These are phyloP conservation scores for Eurystomus gularis DNA, from an alignment of 2,113 vertebrate genomes.

Conservation along the genomic window DNA sequence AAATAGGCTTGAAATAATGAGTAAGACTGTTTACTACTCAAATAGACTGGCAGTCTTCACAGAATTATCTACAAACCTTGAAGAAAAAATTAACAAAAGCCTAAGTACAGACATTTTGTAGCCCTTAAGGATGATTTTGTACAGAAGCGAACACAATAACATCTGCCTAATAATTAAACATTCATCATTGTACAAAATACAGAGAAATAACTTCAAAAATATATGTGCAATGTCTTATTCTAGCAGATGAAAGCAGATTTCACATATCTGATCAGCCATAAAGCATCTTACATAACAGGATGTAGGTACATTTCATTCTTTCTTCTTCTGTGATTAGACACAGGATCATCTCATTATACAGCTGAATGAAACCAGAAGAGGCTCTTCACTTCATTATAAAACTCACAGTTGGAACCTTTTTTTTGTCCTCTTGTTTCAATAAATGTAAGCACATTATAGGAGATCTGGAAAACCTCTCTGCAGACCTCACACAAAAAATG, in stretches of 20 bases:
- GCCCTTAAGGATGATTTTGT: not conserved
- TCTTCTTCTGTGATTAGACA: slow-evolving; percentile 46
- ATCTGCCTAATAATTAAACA: slow-evolving; percentile 17
- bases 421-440: slow-evolving; percentile 2
- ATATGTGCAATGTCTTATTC: not conserved
- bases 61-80: not conserved
- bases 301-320: slow-evolving; percentile 47
- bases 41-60: not conserved
- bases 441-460: not conserved
- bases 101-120: not conserved
- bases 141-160: not conserved
- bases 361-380: slow-evolving; percentile 67
- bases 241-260: slow-evolving; percentile 34
- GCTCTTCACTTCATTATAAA: slow-evolving; percentile 18
- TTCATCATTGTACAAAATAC: not conserved
- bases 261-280: slow-evolving; percentile 40
- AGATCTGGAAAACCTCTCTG: not conserved
- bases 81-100: not conserved
- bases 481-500: not conserved
- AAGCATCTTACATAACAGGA: slow-evolving; percentile 52
- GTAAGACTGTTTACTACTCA: not conserved
- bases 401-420: not conserved
- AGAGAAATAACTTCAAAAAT: not conserved
- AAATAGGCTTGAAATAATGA: not conserved
- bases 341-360: slow-evolving; percentile 62